Base-by-base conservation (phyloP, 2,888 invertebrate genomes). In the Cryptus armator region DNA sequence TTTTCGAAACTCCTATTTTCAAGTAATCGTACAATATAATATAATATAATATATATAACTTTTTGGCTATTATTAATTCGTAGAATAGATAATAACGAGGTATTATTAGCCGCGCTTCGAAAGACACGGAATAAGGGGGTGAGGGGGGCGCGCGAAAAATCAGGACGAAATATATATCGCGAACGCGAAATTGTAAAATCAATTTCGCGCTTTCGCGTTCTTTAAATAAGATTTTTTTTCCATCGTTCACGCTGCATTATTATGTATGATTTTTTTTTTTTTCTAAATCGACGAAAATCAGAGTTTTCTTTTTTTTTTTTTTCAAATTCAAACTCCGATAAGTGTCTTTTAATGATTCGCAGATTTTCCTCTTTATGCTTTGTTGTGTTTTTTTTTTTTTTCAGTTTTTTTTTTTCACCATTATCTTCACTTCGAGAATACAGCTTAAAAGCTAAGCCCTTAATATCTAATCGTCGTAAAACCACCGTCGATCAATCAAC, bases 51-150 rank as follows among this genome's bases (percentile, higher is more conserved):
- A 66, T 66, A 72, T 70, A 85, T 82, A 78, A 86, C 82, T 88
- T 89, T 91, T 92, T 91, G 90, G 91, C 91, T 92, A 91, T 88
- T 90, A 89, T 89, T 87, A 88, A 89, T 90, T 90, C 87, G 86
- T 89, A 90, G 87, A 90, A 89, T 91, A 90, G 89, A 89, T 77
- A 72, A 88, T 90, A 92, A 92, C 90, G 91, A 91, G 92, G 91
- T 92, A 91, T 91, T 83, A 86, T 90, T 88, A 53, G 67, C 44
- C 74, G 74, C 72, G 53, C 53, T 53, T 44, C 68, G 59, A 59
- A 32, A n/a, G 51, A 10, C 19, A 32, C 19, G 71, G 37, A 68
- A 78, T 53, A 62, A 24, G 59, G 67, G 24, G 43, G 10, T 24
- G 37, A n/a, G 44, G 56, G 80, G 85, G 86, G 46, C 16, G 53